Evolutionary conservation across 2,797 vertebrate species (phyloP), one percentile per base, ranked within the genome.

Genomic region (Smutsia temminckii): DNA sequence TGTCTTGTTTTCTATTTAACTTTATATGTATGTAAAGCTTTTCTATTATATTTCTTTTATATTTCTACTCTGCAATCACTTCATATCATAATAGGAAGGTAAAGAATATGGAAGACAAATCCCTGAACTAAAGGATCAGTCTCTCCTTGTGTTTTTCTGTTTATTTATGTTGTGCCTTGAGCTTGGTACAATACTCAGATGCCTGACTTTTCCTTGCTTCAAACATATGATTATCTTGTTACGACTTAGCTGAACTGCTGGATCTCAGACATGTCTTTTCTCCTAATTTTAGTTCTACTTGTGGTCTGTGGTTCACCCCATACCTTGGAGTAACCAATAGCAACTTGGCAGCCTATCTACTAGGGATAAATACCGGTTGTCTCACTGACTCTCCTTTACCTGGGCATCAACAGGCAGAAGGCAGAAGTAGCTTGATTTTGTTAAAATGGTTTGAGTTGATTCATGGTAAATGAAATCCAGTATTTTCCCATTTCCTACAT

Each of bases 1-100:
- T 89, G 21, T 29, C 32, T 66, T 81, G 20, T 21, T 96, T 96
- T 78, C 85, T 94, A n/a, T 80, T 97, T 90, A 77, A 85, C 51
- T 68, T 77, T 61, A 11, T 3, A 64, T 74, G 1, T 27, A 49
- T 37, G 14, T 51, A 92, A 78, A 69, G 10, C 5, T 79, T 94
- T 89, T 66, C 9, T 53, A 80, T 96, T 94, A 61, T 59, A 63
- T 88, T 81, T 87, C 3, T 66, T 95, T 78, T 90, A n/a, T 88
- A 8, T 78, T 59, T 96, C 46, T 97, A 69, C 20, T 2, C 7
- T 85, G 34, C 23, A 23, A 53, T 77, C 64, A 93, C 5, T 83
- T 88, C 71, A 6, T 23, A 72, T 57, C 7, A 57, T 64, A 86
- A 53, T 4, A 91, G 42, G 16, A 94, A 95, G 64, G 18, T 79